Percentiles rank a stretch among this genome's conserved stretches.
phyloP scores from a whole-genome alignment of 92 coral and sea anemone species.

The Siderastrea radians region DNA sequence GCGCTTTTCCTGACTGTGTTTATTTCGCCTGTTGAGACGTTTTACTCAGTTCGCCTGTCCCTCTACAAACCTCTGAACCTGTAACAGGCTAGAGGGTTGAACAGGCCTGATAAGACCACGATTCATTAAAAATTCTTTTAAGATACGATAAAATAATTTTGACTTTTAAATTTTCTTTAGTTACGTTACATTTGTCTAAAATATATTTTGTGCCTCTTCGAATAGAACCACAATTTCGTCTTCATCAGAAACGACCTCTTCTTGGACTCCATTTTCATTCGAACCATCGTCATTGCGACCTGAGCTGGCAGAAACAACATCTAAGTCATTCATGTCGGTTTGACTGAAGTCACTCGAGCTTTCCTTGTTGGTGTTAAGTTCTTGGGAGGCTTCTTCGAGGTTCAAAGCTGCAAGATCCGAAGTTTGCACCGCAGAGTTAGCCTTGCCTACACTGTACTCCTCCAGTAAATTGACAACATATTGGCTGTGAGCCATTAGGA shows the following conservation, averaged over 20 bases:
- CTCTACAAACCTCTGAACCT: background rate
- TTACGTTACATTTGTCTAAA: conserved; percentile 31
- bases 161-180: background rate
- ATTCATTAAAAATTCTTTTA: background rate
- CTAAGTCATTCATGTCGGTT: conserved; percentile 76
- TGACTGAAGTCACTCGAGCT: conserved; percentile 23
- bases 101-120: too few species aligned
- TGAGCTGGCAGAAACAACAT: conserved; percentile 35
- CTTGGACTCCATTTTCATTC: conserved; percentile 74
- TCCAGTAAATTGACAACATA: conserved; percentile 51
- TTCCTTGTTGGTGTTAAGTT: background rate
- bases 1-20: too few species aligned
- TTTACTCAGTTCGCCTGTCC: too few species aligned
- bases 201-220: conserved; percentile 88
- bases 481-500: conserved; percentile 70
- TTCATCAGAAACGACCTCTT: conserved; percentile 72
- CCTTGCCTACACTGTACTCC: conserved; percentile 30
- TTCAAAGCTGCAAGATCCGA: conserved; percentile 18
- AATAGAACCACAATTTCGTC: conserved; percentile 96
- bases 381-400: conserved; percentile 19
- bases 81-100: background rate
- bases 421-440: conserved; percentile 16
- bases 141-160: background rate
- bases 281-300: conserved; percentile 8
- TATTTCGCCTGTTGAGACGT: too few species aligned